A percentile compares a stretch with the other conserved stretches of the same genome.
Evolutionary conservation across 2,888 invertebrate species (phyloP).

Genomic region (Lymantria dispar): DNA sequence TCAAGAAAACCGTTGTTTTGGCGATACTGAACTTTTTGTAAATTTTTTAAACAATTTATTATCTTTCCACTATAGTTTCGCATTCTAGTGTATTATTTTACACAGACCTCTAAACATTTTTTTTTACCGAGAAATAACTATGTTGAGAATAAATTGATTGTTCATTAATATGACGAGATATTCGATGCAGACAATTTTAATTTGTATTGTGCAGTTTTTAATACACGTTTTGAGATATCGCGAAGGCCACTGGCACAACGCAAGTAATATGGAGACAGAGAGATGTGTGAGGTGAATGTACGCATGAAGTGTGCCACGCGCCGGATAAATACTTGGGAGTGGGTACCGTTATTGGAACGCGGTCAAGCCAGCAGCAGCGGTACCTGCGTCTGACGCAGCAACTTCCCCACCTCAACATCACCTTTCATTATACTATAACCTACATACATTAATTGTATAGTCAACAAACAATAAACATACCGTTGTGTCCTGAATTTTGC

Average conservation of each 20-base stretch:
- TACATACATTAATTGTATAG: slow-evolving; percentile 8
- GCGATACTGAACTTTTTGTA: no score
- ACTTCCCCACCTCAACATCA: slow-evolving; percentile 44
- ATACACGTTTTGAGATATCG: no score
- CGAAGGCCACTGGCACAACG: no score
- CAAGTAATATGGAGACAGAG: slow-evolving; percentile 13
- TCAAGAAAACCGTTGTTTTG: background rate
- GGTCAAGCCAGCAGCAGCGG: slow-evolving; percentile 73
- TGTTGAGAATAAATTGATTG: no score
- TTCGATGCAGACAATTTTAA: no score
- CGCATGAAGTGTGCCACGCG: slow-evolving; percentile 80
- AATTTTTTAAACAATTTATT: background rate
- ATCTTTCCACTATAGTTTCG: background rate
- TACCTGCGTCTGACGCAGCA: slow-evolving; percentile 56
- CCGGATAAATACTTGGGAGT: slow-evolving; percentile 77
- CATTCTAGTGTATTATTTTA: background rate
- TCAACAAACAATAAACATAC: background rate
- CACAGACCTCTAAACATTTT: background rate
- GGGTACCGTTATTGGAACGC: slow-evolving; percentile 81
- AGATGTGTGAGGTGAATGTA: slow-evolving; percentile 79
- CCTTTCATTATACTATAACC: slow-evolving; percentile 40
- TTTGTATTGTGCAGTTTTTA: no score
- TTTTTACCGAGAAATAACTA: no score
- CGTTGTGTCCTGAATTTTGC: background rate
- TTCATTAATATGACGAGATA: no score